These are phyloP conservation scores for Pithys albifrons DNA, from an alignment of 2,113 vertebrate genomes.

Conservation along the genomic window DNA sequence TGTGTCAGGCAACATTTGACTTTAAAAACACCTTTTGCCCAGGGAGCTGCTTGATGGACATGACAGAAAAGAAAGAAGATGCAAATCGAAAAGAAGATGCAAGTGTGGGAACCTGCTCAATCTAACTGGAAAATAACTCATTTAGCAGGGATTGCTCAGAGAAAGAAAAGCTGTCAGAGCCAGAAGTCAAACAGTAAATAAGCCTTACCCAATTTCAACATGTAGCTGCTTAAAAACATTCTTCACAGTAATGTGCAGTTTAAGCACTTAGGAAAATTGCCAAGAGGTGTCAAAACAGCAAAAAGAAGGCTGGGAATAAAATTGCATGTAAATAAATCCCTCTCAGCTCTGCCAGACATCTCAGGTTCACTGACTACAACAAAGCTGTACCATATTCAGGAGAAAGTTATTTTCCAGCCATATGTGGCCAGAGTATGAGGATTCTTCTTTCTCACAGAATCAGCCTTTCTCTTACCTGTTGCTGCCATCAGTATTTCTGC, in stretches of 20 bases:
- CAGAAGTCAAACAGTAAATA: conserved; percentile 64
- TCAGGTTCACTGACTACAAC: background rate
- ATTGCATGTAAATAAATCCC: conserved; percentile 28
- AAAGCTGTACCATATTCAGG: accelerated
- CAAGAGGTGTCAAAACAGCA: conserved; percentile 65
- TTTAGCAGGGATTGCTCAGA: conserved; percentile 37
- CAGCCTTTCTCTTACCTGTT: background rate
- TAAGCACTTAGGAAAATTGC: conserved; percentile 52
- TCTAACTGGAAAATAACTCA: conserved; percentile 33
- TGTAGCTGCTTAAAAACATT: conserved; percentile 41
- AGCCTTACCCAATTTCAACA: conserved; percentile 39
- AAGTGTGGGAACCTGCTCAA: background rate
- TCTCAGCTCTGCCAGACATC: background rate
- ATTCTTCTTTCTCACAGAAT: background rate
- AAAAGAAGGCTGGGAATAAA: conserved; percentile 30
- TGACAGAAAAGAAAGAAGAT: background rate
- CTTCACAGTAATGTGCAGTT: conserved; percentile 35
- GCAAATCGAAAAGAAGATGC: background rate
- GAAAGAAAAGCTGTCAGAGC: conserved; percentile 47
- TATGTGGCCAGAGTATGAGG: accelerated
- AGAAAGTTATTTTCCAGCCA: background rate
- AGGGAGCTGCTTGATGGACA: background rate
- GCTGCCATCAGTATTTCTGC: accelerated
- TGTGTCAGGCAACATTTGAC: background rate
- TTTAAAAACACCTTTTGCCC: background rate